Evolutionary conservation across 1,140 invertebrate species (phyloP).

Genomic region (Caerostris extrusa): DNA sequence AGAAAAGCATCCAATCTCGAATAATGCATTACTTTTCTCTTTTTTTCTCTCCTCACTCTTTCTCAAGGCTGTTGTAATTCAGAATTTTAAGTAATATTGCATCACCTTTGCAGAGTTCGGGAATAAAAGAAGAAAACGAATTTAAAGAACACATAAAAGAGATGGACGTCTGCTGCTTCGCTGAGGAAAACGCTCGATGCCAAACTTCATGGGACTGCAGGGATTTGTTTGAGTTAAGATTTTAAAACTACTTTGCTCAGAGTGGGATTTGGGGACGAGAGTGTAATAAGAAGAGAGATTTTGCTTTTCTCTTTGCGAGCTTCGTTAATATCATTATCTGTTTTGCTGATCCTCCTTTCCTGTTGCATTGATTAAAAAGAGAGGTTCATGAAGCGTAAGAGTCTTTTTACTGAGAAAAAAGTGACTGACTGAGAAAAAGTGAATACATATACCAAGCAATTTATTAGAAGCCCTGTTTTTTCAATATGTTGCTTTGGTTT

Average conservation of each 20-base stretch:
- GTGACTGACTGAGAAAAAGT: no score
- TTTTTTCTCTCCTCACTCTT: not conserved
- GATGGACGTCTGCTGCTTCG: not conserved
- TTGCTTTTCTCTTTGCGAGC: not conserved
- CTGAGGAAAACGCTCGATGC: not conserved
- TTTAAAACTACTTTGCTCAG: not conserved
- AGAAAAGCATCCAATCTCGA: not conserved
- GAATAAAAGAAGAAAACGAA: not conserved
- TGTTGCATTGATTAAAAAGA: no score
- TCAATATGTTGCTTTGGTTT: no score
- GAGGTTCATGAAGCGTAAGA: no score
- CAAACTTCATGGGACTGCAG: not conserved
- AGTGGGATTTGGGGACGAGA: not conserved
- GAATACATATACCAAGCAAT: no score
- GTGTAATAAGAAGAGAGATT: not conserved
- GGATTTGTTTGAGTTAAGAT: conserved; percentile 40
- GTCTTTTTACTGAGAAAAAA: no score
- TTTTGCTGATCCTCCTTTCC: no score
- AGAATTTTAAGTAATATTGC: conserved; percentile 47
- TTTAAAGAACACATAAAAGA: not conserved
- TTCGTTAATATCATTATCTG: no score
- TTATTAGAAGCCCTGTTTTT: no score
- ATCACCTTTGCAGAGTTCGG: not conserved
- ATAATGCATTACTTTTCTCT: not conserved
- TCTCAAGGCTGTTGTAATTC: not conserved